Percentiles rank a stretch among this genome's conserved stretches.
Conservation (phyloP, 1,140 invertebrate genomes). For the Ceratina calcarata region DNA sequence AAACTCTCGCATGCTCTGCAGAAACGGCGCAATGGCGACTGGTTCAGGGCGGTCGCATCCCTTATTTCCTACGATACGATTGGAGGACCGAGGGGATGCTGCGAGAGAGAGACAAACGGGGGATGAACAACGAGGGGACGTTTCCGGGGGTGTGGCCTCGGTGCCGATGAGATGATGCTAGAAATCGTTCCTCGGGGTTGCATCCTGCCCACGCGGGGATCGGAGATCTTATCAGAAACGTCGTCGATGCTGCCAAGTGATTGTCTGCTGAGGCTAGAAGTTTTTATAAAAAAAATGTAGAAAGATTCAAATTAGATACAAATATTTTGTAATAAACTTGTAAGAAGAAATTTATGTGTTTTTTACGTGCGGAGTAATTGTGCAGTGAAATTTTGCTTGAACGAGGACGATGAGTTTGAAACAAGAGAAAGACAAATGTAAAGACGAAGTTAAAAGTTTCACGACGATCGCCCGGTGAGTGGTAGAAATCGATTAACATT, state of each 20-base stretch:
- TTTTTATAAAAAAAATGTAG: neutral
- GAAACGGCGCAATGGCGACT: slow-evolving; percentile 62
- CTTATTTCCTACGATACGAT: slow-evolving; percentile 42
- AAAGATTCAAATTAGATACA: neutral
- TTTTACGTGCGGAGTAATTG: too few species aligned
- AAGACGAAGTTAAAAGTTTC: too few species aligned
- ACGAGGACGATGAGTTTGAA: too few species aligned
- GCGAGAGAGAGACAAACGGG: slow-evolving; percentile 32
- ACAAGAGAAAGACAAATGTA: neutral
- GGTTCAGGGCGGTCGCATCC: slow-evolving; percentile 50
- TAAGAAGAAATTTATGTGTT: too few species aligned
- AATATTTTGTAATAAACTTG: too few species aligned
- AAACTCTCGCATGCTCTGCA: neutral
- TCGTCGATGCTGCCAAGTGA: slow-evolving; percentile 54
- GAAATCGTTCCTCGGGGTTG: slow-evolving; percentile 20
- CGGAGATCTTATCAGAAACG: slow-evolving; percentile 71
- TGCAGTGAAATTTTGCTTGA: too few species aligned
- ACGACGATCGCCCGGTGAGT: too few species aligned
- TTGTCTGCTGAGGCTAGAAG: neutral
- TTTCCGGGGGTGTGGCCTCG: slow-evolving; percentile 44
- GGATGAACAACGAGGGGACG: slow-evolving; percentile 14
- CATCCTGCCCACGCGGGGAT: slow-evolving; percentile 38
- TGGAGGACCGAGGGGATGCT: slow-evolving; percentile 59
- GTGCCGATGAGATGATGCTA: slow-evolving; percentile 8
- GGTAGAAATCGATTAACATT: too few species aligned